Conservation (phyloP, 2,888 invertebrate genomes). For the Erebia epiphron region DNA sequence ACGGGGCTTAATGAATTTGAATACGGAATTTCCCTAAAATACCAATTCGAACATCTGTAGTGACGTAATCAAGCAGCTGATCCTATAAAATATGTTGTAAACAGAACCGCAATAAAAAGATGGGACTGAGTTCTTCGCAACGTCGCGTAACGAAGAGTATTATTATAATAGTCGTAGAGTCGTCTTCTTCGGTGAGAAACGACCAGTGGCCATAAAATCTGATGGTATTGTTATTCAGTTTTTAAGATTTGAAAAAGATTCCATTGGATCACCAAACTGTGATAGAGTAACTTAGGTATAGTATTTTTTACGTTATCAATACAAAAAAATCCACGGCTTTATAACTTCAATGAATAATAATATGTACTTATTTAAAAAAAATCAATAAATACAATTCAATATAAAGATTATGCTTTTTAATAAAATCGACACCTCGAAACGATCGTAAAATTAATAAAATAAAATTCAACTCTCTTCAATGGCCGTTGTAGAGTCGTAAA, state of each 20-base stretch:
- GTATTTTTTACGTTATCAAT: too few species aligned
- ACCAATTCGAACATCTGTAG: slow-evolving; percentile 54
- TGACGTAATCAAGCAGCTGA: slow-evolving; percentile 74
- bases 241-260: too few species aligned
- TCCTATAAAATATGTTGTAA: slow-evolving; percentile 68
- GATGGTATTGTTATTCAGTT: too few species aligned
- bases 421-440: slow-evolving; percentile 23
- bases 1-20: slow-evolving; percentile 37
- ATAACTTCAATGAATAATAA: background rate
- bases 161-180: too few species aligned
- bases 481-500: slow-evolving; percentile 59
- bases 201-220: too few species aligned
- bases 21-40: slow-evolving; percentile 48
- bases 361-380: background rate
- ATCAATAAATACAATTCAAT: slow-evolving; percentile 27
- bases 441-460: slow-evolving; percentile 45
- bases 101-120: slow-evolving; percentile 63
- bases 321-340: too few species aligned
- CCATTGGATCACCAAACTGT: too few species aligned
- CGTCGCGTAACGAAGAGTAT: background rate
- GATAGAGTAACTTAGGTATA: too few species aligned
- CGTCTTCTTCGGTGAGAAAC: too few species aligned
- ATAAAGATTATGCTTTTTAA: slow-evolving; percentile 7
- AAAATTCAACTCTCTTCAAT: slow-evolving; percentile 35
- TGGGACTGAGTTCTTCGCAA: slow-evolving; percentile 46